phyloP scores from a whole-genome alignment of 2,113 vertebrate species.

The Ornithorhynchus anatinus region DNA sequence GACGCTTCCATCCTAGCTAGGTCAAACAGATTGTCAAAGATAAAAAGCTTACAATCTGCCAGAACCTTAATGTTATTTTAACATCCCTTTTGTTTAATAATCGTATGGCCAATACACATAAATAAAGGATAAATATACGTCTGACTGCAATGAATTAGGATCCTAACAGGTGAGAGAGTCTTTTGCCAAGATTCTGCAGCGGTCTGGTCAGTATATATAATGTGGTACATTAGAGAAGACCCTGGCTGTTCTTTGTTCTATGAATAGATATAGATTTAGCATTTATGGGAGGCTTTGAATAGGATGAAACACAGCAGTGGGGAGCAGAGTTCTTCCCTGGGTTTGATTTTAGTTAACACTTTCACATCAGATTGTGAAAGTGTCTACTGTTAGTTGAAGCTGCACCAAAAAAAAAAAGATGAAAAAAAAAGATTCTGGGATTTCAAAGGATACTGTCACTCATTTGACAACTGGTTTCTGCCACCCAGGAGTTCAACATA shows the following conservation, averaged over 20 bases:
- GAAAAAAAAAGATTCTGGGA: not conserved
- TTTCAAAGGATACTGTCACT: not conserved
- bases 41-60: conserved; percentile 35
- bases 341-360: conserved; percentile 29
- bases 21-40: conserved; percentile 19
- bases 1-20: not conserved
- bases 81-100: conserved; percentile 55
- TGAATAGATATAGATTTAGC: conserved; percentile 66
- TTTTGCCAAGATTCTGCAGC: conserved; percentile 55
- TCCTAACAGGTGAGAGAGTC: conserved; percentile 59
- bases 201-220: conserved; percentile 59
- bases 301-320: conserved; percentile 39
- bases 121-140: conserved; percentile 65
- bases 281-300: conserved; percentile 54
- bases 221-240: conserved; percentile 49
- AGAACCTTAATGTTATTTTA: conserved; percentile 46
- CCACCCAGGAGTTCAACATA: not conserved
- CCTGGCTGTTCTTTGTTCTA: conserved; percentile 48
- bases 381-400: not conserved
- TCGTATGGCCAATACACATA: conserved; percentile 40
- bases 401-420: no score
- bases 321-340: not conserved
- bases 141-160: conserved; percentile 68
- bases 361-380: conserved; percentile 7
- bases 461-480: conserved; percentile 1